phyloP scores from a whole-genome alignment of 2,113 vertebrate genomes.

The Pseudorectes ferrugineus region DNA sequence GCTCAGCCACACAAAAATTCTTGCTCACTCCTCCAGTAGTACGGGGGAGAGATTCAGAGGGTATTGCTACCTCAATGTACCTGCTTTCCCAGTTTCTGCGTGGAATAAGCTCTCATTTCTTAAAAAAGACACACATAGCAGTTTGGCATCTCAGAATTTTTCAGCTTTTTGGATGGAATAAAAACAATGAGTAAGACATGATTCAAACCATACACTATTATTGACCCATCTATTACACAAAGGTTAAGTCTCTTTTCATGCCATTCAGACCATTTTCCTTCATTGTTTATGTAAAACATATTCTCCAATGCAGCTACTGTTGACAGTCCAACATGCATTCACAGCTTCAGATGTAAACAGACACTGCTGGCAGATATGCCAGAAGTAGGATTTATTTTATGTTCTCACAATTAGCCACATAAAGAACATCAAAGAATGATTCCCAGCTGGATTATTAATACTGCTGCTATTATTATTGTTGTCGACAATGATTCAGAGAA shows the following conservation, averaged over 20 bases:
- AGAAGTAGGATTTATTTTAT: neutral
- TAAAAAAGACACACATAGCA: neutral
- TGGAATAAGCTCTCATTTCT: neutral
- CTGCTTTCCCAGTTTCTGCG: neutral
- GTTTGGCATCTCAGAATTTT: neutral
- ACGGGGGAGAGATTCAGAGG: neutral
- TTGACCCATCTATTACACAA: neutral
- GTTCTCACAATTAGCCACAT: neutral
- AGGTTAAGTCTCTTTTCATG: neutral
- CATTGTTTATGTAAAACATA: neutral
- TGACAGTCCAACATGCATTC: constrained; percentile 8
- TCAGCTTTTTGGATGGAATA: neutral
- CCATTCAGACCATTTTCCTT: neutral
- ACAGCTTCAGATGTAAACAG: constrained; percentile 6
- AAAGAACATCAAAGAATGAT: neutral
- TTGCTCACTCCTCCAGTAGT: accelerated
- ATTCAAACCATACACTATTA: neutral
- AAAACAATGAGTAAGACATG: neutral
- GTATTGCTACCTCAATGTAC: neutral
- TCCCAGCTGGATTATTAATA: neutral
- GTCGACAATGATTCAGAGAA: neutral
- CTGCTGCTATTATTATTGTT: neutral
- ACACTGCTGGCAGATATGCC: neutral
- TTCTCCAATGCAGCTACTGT: neutral
- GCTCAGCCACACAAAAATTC: neutral